Base-by-base conservation (phyloP, 2,888 invertebrate species). In the Andrena bucephala region DNA sequence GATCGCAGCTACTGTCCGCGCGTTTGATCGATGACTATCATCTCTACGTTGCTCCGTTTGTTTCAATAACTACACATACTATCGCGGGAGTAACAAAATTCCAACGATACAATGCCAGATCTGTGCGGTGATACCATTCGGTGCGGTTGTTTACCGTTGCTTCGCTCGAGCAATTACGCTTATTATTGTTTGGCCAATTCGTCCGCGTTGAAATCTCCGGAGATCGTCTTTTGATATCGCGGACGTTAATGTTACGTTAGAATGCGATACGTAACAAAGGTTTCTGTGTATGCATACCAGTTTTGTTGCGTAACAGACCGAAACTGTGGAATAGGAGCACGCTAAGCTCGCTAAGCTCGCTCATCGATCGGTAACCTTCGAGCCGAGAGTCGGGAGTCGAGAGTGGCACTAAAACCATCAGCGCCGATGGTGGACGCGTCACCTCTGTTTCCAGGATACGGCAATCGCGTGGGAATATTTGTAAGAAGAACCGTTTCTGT, bases 311-410 rank as follows among this genome's bases (percentile, higher is more conserved):
- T 67, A 87, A 87, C 70, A 59, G 60, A 70, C 54, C 66, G 69
- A 85, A 87, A 83, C 83, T 79, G 62, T 81, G 77, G 81, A 78
- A 85, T 59, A 79, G 57, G 59, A 73, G 79, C 68, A 57, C 59
- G 75, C 52, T 73, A 80, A 85, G 57, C 77, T 77, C 59, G 75
- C 52, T 73, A 80, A 85, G 57, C 77, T 77, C 52, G 75, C 54
- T 48, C 42, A 85, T 86, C 75, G 84, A 75, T 71, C 69, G 74
- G 52, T 42, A 71, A 78, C 67, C 59, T 69, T 65, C 31, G 48
- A 13, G 52, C 72, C 33, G 16, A n/a, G 48, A 72, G 8, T n/a
- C 42, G 42, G 42, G 42, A 42, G 52, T 72, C 33, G 20, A n/a
- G 48, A 72, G 13, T 16, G 36, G 24, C 54, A 24, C 48, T 10